A percentile compares a stretch with the other conserved stretches of the same genome.
These are phyloP conservation scores for Perdita meconis DNA, from an alignment of 2,888 invertebrate genomes.

Conservation along the genomic window DNA sequence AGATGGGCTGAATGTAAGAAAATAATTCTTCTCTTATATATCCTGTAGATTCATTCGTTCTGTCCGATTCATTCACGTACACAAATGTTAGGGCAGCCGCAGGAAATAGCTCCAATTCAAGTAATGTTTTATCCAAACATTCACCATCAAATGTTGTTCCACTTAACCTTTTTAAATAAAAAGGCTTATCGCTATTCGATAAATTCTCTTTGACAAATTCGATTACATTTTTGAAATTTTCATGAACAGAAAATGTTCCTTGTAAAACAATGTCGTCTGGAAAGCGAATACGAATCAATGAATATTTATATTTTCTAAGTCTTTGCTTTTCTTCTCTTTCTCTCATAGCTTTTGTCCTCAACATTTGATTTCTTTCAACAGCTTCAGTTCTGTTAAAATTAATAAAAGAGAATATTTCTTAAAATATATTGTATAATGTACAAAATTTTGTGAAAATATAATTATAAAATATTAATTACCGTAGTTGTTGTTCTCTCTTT, in stretches of 20 bases:
- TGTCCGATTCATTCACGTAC: conserved; percentile 84
- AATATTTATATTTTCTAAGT: conserved; percentile 93
- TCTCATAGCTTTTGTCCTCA: conserved; percentile 97
- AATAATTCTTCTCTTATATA: conserved; percentile 92
- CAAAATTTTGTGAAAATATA: not conserved
- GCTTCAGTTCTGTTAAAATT: conserved; percentile 87
- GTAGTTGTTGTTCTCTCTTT: conserved; percentile 91
- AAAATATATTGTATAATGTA: not conserved
- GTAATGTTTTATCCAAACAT: conserved; percentile 89
- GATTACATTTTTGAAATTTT: conserved; percentile 90
- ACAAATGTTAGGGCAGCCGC: conserved; percentile 92
- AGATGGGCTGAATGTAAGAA: conserved; percentile 72
- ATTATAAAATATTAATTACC: conserved; percentile 85
- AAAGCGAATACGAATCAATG: conserved; percentile 93
- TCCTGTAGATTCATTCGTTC: conserved; percentile 84
- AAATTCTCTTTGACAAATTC: conserved; percentile 93
- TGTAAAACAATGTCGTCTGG: conserved; percentile 93
- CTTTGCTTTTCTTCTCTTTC: conserved; percentile 94
- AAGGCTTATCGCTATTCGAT: conserved; percentile 88
- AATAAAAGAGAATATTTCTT: conserved; percentile 4
- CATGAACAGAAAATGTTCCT: conserved; percentile 95
- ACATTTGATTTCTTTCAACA: conserved; percentile 91
- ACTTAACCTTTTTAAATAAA: conserved; percentile 88
- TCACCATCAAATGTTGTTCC: conserved; percentile 87
- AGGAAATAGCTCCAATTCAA: conserved; percentile 92